Base-by-base conservation (phyloP, 2,113 vertebrate species). In the Rhynchomys soricoides region DNA sequence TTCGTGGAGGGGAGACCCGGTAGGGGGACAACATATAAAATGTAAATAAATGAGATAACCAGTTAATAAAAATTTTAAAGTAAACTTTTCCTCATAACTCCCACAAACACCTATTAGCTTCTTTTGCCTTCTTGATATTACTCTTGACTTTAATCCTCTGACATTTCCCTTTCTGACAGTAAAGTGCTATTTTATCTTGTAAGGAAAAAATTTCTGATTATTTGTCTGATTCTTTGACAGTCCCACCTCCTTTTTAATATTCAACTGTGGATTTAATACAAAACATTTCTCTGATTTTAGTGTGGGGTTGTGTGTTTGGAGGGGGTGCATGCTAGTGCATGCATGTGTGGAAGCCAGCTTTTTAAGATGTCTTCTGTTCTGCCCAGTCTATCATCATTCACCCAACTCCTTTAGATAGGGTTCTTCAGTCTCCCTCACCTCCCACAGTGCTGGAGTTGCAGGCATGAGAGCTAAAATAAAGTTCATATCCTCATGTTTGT, bases 1-100 rank as follows among this genome's bases (percentile, higher is more conserved):
- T 37, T 66, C 37, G 66, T 16, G 15, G 31, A 68, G 13, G 66
- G 13, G 31, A 68, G 31, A 68, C 29, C 0, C 4, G 64, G 5
- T 34, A 34, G 29, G 29, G 29, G 64, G 29, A 34, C 66, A 68
- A 37, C 31, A 68, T 68, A 16, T 68, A 5, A 68, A 34, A 68
- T 37, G 66, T 68, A 37, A 68, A 68, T 37, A 68, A 68, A 37
- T 37, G 37, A 68, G 66, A 68, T 37, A 68, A 37, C 31, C 31
- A 68, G 37, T 68, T 37, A 68, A 31, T 64, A 64, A 64, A 64
- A 90, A 85, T 37, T 75, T 83, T 95, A 92, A 96, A 85, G 48
- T 78, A 83, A 95, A 66, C 7, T 52, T 89, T 87, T 95, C 26
- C 79, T 88, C 62, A 70, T 24, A 73, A 85, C 3, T 7, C 24